phyloP scores from a whole-genome alignment of 2,888 invertebrate genomes.

The Parnassius glacialis region DNA sequence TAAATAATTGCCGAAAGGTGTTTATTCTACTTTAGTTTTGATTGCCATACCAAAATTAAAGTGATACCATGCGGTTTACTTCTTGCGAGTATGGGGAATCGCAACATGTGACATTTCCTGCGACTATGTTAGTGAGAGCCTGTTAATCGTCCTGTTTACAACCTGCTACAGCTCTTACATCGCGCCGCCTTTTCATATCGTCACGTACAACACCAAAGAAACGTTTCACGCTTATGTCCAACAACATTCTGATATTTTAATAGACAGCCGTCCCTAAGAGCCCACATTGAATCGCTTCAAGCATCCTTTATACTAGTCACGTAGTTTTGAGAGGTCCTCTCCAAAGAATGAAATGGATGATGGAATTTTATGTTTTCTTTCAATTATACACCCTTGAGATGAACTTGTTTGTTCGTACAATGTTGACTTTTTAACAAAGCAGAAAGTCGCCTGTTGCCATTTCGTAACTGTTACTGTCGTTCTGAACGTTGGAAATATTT shows the following conservation, averaged over 20 bases:
- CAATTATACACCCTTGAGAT: slow-evolving; percentile 54
- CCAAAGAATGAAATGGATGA: slow-evolving; percentile 48
- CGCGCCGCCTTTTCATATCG: slow-evolving; percentile 60
- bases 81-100: no score
- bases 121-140: slow-evolving; percentile 56
- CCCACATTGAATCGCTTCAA: slow-evolving; percentile 44
- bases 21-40: no score
- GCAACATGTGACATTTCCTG: slow-evolving; percentile 47
- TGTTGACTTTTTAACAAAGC: slow-evolving; percentile 12
- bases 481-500: no score
- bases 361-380: slow-evolving; percentile 68
- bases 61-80: no score
- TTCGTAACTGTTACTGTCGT: no score
- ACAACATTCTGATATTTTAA: slow-evolving; percentile 58
- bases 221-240: slow-evolving; percentile 55
- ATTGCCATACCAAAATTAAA: no score
- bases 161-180: slow-evolving; percentile 60
- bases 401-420: slow-evolving; percentile 43
- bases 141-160: slow-evolving; percentile 74
- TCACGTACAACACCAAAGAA: slow-evolving; percentile 64
- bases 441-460: no score
- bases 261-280: slow-evolving; percentile 48
- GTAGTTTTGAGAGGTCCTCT: slow-evolving; percentile 71
- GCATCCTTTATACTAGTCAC: slow-evolving; percentile 66
- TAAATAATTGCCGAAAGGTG: no score